Evolutionary conservation across 2,888 invertebrate species (phyloP), one percentile per base, ranked within the genome.

Genomic region (Acronicta leporina): DNA sequence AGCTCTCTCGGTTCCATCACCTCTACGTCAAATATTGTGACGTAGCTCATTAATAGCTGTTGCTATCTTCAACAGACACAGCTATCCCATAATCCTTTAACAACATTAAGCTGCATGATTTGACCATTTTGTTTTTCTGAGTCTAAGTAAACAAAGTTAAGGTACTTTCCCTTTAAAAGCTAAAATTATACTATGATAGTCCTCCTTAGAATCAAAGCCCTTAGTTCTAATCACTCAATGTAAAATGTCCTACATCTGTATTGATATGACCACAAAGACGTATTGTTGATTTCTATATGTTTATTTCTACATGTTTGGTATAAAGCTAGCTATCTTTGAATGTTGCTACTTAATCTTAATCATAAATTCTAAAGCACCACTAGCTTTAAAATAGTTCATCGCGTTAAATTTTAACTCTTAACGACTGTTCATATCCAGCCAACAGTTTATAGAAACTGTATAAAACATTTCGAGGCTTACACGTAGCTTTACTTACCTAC

Each of bases 381-480:
- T n/a, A n/a, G 14, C 30, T 9, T 51, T 38, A 15, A 50, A 44
- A 35, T 48, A 11, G 38, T 20, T 14, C 20, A 8, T 44, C 30
- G 47, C 40, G 25, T 38, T 30, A 50, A 8, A 43, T 15, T 44
- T 30, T 13, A 13, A 41, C 30, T 38, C 35, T n/a, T 14, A 59
- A 25, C 43, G 14, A 46, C 33, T 30, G 62, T 51, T 61, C 40
- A 43, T 55, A 68, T 45, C 27, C 30, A 44, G 43, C 59, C 16
- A 27, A 67, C 51, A 38, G 38, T 52, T 68, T 66, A 62, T 46
- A 54, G 40, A 14, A 35, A 45, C 7, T 43, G 30, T 48, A 35
- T 50, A 46, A 47, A 69, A 52, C 48, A 55, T 50, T 16, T 45
- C 13, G 14, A 8, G 50, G 35, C n/a, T 74, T n/a, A 58, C 49